phyloP scores from a whole-genome alignment of 2,113 vertebrate genomes.

The Dasyprocta punctata region DNA sequence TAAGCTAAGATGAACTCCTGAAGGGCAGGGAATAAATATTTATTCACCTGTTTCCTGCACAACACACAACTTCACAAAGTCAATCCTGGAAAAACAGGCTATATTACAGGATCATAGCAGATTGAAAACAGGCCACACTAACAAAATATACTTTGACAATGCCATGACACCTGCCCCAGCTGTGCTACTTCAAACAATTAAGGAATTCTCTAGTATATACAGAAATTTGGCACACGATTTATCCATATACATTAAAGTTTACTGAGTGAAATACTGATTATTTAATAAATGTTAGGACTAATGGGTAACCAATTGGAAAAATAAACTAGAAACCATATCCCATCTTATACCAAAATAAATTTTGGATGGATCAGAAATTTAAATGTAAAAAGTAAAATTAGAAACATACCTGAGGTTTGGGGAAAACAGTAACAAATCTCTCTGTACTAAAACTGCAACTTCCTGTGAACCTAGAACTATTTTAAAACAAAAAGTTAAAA shows the following conservation, averaged over 20 bases:
- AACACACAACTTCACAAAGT: not conserved
- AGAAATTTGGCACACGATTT: not conserved
- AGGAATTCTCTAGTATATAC: not conserved
- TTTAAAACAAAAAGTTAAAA: constrained; percentile 43
- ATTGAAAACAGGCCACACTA: constrained; percentile 27
- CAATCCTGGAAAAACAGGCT: constrained; percentile 29
- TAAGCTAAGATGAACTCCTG: not conserved
- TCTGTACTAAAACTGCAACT: not conserved
- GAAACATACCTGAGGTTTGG: not conserved
- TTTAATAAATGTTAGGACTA: constrained; percentile 12
- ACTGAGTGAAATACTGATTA: not conserved
- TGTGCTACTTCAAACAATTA: constrained; percentile 19
- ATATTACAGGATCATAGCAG: not conserved
- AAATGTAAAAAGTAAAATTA: constrained; percentile 26
- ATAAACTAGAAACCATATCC: not conserved
- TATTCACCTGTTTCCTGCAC: not conserved
- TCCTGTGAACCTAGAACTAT: not conserved
- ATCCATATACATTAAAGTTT: not conserved
- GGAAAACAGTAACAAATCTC: not conserved
- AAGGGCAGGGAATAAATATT: not conserved
- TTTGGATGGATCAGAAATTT: not conserved
- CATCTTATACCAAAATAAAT: constrained; percentile 37
- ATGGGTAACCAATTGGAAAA: not conserved
- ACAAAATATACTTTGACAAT: not conserved
- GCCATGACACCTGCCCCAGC: not conserved